Percentiles rank a stretch among this genome's conserved stretches.
These are phyloP conservation scores for Pterois miles DNA, from an alignment of 2,797 vertebrate genomes.

Conservation along the genomic window DNA sequence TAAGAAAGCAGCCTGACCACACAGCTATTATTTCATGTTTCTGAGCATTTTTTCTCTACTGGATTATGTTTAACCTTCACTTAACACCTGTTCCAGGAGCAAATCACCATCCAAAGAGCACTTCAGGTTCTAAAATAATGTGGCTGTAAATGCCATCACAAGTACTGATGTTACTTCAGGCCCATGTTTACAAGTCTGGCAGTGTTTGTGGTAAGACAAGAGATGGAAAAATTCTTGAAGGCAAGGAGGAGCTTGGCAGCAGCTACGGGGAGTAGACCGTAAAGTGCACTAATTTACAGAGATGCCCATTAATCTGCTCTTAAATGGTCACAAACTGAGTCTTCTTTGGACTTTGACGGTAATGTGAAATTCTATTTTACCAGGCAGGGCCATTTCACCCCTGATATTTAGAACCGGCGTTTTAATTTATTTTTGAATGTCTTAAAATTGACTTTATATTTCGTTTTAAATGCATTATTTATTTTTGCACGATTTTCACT, in stretches of 20 bases:
- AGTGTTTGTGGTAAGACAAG: background rate
- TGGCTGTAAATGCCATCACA: background rate
- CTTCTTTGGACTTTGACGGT: background rate
- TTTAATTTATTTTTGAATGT: too few relatives aligned
- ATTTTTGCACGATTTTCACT: too few relatives aligned
- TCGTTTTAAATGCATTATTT: too few relatives aligned
- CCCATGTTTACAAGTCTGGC: background rate
- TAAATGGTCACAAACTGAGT: background rate
- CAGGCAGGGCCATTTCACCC: too few relatives aligned
- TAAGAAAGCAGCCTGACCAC: background rate
- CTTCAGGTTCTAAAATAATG: background rate
- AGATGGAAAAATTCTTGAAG: background rate
- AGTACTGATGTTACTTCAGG: background rate
- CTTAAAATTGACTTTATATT: too few relatives aligned
- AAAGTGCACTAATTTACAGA: background rate
- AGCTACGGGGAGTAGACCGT: background rate
- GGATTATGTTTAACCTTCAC: too few relatives aligned
- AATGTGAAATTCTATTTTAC: background rate
- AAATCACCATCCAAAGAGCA: background rate
- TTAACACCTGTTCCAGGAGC: background rate
- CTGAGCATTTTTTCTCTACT: too few relatives aligned
- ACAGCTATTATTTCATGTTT: background rate
- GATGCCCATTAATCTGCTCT: slow-evolving; percentile 27
- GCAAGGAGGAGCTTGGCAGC: background rate
- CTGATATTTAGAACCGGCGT: too few relatives aligned